A percentile compares a stretch with the other conserved stretches of the same genome.
Conservation (phyloP, 2,888 invertebrate genomes). For the Linyphia triangularis region DNA sequence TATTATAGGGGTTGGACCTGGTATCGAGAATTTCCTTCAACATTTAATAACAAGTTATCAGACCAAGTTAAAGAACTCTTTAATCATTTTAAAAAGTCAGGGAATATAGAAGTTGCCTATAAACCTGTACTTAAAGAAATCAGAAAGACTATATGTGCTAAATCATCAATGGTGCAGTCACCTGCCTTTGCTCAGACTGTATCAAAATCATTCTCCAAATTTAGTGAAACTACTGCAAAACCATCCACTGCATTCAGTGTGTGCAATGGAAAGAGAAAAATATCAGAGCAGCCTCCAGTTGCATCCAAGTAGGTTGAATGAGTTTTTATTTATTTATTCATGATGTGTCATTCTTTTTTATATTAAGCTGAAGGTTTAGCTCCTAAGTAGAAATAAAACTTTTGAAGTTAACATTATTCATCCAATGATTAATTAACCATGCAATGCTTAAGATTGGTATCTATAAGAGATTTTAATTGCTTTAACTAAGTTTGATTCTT, state of each 20-base stretch:
- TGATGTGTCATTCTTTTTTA: not conserved
- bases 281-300: not conserved
- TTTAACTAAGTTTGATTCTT: not conserved
- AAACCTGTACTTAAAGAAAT: conserved; percentile 21
- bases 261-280: conserved; percentile 1
- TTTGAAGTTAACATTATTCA: no score
- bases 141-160: not conserved
- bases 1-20: not conserved
- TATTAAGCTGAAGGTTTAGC: not conserved
- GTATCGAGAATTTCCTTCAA: conserved; percentile 28
- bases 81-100: conserved; percentile 15
- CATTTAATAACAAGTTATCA: conserved; percentile 17
- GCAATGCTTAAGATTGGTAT: no score
- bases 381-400: no score
- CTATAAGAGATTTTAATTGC: no score
- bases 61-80: not conserved
- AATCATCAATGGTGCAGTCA: not conserved
- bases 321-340: not conserved
- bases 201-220: conserved; percentile 25
- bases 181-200: not conserved
- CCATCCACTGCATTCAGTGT: conserved; percentile 2
- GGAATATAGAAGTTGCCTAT: not conserved
- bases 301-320: not conserved
- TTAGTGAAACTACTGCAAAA: not conserved
- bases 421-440: no score